Evolutionary conservation across 2,888 invertebrate species (phyloP), one percentile per base, ranked within the genome.

Genomic region (Acleris sparsana): DNA sequence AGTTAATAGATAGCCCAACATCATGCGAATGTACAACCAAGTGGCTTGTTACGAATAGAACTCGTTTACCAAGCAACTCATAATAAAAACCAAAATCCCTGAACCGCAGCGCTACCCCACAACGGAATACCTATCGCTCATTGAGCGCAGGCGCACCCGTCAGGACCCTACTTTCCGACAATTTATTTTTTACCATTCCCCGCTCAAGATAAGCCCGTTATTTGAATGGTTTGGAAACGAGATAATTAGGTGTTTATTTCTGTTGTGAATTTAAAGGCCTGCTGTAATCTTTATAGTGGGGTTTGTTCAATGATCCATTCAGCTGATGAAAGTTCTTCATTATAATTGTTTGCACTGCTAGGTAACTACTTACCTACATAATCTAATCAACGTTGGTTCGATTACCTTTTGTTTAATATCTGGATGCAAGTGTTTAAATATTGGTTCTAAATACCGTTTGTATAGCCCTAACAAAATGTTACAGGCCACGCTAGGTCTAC

Each of bases 141-240:
- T 84, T 87, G 83, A 79, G 84, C 82, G 80, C 80, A 74, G 69
- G 70, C 65, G 75, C 73, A 64, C 75, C 66, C 64, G 64, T 53
- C 53, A 7, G 64, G 13, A 59, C 53, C 63, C 61, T 39, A 48
- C 53, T 63, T 59, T 59, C 55, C 49, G 62, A 49, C 53, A 46
- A 53, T 61, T 65, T 61, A 61, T 65, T 65, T 65, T 65, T 65
- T 65, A 65, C 60, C 53, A 44, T 60, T 44, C 29, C 53, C 53
- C 49, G 44, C 55, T 52, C 52, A 44, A 53, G 64, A 53, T 59
- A 64, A 64, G 64, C 53, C 43, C 48, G 55, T 60, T 39, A 20
- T 60, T 64, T 49, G 44, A 22, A 25, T 25, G 57, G 44, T 60
- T 55, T 65, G 63, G 53, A 53, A 25, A 59, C 29, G 25, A 58